These are phyloP conservation scores for Ectemnius cavifrons DNA, from an alignment of 2,888 invertebrate genomes.

Conservation along the genomic window DNA sequence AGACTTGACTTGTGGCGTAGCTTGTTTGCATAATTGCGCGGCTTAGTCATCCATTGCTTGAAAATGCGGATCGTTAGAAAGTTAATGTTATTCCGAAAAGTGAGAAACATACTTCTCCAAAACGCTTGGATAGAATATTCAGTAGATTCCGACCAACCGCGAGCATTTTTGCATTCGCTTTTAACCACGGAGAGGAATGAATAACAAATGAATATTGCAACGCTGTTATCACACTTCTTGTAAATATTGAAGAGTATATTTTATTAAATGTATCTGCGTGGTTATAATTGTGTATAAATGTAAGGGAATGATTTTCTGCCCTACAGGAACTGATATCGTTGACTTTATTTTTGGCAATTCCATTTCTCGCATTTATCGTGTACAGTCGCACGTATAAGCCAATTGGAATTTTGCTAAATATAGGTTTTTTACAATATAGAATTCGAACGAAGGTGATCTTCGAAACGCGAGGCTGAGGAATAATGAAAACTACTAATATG, in stretches of 20 bases:
- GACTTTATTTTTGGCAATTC: slow-evolving; percentile 14
- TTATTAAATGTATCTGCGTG: slow-evolving; percentile 25
- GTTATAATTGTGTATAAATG: slow-evolving; percentile 17
- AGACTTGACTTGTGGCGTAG: slow-evolving; percentile 8
- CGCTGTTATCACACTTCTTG: slow-evolving; percentile 2
- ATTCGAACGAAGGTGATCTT: too few species aligned
- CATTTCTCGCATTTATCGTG: not conserved
- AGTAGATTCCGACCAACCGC: too few species aligned
- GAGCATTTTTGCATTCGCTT: too few species aligned
- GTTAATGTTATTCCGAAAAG: not conserved
- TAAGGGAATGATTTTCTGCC: slow-evolving; percentile 32
- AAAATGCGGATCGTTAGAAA: not conserved
- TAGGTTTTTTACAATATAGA: too few species aligned
- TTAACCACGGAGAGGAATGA: too few species aligned
- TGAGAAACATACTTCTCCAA: slow-evolving; percentile 30
- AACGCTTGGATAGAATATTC: not conserved
- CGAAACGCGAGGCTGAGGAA: too few species aligned
- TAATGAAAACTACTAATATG: too few species aligned
- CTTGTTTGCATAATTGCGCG: too few species aligned
- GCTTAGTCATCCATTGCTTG: too few species aligned
- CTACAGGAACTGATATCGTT: slow-evolving; percentile 27
- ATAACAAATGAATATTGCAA: too few species aligned
- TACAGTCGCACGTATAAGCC: not conserved
- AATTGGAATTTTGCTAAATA: too few species aligned
- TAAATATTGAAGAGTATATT: slow-evolving; percentile 4